Base-by-base conservation (phyloP, 2,888 invertebrate species). In the Acleris laterana region DNA sequence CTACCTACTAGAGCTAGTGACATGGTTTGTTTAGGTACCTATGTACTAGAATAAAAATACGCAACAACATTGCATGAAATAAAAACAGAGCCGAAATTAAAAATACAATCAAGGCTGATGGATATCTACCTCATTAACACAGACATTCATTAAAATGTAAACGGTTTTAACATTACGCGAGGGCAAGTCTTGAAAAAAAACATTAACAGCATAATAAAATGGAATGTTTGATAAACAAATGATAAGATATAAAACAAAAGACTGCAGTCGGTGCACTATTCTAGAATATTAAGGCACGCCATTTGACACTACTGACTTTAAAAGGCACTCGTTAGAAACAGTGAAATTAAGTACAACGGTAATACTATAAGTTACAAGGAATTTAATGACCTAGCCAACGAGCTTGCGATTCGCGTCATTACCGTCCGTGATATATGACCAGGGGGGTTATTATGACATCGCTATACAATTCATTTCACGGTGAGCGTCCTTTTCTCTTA, bases 281-380 rank as follows among this genome's bases (percentile, higher is more conserved):
- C 73, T 76, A 75, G 63, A 60, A 68, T 74, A 71, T 46, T 84
- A 86, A 87, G 88, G 87, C 86, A 88, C 87, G 71, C 75, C 77
- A 74, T 81, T 84, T 80, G 80, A 83, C 79, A 82, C 80, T 73
- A 72, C 69, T 56, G 69, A 70, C 60, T 55, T 62, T 22, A 19
- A 55, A 66, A 66, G 66, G 66, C 63, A 63, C 63, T 63, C 58
- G 25, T 46, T 68, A 59, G 46, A 46, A 32, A 62, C 59, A 42
- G 55, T 51, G 48, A 59, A 58, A 44, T 63, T 68, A 68, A 64
- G 64, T 61, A 68, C 63, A 53, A 63, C 49, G 9, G 46, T 62
- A 63, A 58, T 64, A 68, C 60, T 68, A 68, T 52, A 60, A 42
- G 13, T 65, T 38, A 61, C 46, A 68, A 63, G 53, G 58, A 28